phyloP scores from a whole-genome alignment of 2,113 vertebrate genomes.

The Clarias batrachus region DNA sequence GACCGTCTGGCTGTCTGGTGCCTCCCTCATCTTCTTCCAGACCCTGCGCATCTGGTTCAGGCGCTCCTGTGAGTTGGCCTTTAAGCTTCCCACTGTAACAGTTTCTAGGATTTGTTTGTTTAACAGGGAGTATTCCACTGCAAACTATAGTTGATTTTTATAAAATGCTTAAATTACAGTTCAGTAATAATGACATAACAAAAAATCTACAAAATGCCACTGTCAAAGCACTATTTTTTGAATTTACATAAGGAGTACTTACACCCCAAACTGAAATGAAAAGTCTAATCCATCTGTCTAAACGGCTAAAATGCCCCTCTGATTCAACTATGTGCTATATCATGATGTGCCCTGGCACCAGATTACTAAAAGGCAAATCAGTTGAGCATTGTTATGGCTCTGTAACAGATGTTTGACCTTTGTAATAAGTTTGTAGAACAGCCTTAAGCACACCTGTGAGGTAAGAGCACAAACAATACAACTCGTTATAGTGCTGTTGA shows the following conservation, averaged over 20 bases:
- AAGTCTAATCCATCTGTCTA: neutral
- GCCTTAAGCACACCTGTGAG: neutral
- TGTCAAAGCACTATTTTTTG: slow-evolving; percentile 1
- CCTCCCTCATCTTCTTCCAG: slow-evolving; percentile 72
- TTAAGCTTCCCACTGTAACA: no score
- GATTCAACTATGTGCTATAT: neutral
- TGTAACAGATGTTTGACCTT: neutral
- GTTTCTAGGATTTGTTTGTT: no score
- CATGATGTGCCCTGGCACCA: neutral
- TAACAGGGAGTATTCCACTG: neutral
- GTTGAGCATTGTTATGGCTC: neutral
- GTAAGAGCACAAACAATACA: neutral
- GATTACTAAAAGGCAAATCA: neutral
- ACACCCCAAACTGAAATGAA: neutral
- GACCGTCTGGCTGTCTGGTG: slow-evolving; percentile 68
- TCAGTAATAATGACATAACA: neutral
- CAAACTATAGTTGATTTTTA: neutral
- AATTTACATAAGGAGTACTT: neutral
- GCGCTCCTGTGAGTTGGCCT: slow-evolving; percentile 68
- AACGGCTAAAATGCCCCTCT: neutral
- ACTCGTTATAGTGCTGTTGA: neutral
- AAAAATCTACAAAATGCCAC: neutral
- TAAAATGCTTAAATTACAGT: neutral
- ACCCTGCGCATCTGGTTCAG: slow-evolving; percentile 73
- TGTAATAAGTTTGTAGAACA: neutral